A percentile compares a stretch with the other conserved stretches of the same genome.
phyloP scores from a whole-genome alignment of 2,888 invertebrate genomes.

The Dicycla oo region DNA sequence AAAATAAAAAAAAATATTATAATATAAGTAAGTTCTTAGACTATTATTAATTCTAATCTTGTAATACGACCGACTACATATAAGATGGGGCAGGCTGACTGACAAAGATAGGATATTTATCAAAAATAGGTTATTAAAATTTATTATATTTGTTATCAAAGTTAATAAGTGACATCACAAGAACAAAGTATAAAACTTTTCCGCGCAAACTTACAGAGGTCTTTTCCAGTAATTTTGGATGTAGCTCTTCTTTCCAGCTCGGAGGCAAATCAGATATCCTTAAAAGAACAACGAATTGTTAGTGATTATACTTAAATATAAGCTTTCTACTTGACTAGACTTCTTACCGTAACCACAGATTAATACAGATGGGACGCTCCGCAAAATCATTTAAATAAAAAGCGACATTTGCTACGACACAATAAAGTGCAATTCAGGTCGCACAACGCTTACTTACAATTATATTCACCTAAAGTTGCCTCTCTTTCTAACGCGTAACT shows the following conservation, averaged over 20 bases:
- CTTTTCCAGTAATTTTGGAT: slow-evolving; percentile 79
- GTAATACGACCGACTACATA: too few species aligned
- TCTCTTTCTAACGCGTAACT: too few species aligned
- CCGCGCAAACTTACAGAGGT: slow-evolving; percentile 71
- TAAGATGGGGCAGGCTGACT: too few species aligned
- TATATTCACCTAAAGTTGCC: too few species aligned
- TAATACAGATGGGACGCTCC: too few species aligned
- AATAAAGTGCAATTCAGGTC: too few species aligned
- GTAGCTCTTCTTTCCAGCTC: slow-evolving; percentile 84
- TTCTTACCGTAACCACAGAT: background rate
- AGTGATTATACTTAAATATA: background rate
- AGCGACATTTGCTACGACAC: too few species aligned
- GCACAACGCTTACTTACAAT: too few species aligned
- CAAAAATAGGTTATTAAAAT: background rate
- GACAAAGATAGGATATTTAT: background rate
- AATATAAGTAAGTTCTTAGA: too few species aligned
- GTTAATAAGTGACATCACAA: background rate
- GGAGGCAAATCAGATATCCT: slow-evolving; percentile 79
- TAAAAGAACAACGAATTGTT: slow-evolving; percentile 6
- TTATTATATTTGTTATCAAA: background rate
- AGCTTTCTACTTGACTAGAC: background rate
- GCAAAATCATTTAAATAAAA: too few species aligned
- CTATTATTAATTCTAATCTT: too few species aligned
- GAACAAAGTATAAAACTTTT: background rate
- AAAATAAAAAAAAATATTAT: too few species aligned